Percentiles rank a stretch among this genome's conserved stretches.
These are phyloP conservation scores for Mormyrops attenuatus DNA, from an alignment of 2,797 vertebrate species.

Conservation along the genomic window DNA sequence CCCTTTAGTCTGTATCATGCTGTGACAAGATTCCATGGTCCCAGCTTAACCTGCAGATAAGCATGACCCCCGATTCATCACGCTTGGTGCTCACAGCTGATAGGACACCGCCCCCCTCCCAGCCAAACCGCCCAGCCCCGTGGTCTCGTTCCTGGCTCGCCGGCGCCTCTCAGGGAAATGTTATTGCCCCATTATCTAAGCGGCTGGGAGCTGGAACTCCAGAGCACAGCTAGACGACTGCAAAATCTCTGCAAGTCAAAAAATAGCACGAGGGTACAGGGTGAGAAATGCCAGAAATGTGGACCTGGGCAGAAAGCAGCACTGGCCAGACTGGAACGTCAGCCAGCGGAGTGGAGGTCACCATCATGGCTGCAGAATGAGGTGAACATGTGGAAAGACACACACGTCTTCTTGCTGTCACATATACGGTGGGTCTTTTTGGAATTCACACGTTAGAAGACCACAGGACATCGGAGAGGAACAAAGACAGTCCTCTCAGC, in stretches of 20 bases:
- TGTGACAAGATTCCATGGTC: background rate
- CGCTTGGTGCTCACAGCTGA: background rate
- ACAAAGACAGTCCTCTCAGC: background rate
- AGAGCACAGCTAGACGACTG: background rate
- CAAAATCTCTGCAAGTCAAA: background rate
- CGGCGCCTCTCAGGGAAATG: background rate
- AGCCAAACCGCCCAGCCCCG: background rate
- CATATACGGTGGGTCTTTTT: background rate
- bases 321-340: background rate
- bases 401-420: background rate
- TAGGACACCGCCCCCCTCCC: background rate
- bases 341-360: background rate
- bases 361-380: background rate
- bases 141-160: background rate
- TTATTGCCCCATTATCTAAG: background rate
- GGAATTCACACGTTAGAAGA: background rate
- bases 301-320: background rate
- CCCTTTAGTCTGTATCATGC: background rate
- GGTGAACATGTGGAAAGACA: background rate
- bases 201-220: slow-evolving; percentile 26
- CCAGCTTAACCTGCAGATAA: background rate
- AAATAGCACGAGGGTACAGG: background rate
- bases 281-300: background rate
- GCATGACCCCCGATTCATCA: background rate
- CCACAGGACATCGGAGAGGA: background rate